Conservation (phyloP, 2,797 vertebrate genomes). For the Anabacerthia variegaticeps region DNA sequence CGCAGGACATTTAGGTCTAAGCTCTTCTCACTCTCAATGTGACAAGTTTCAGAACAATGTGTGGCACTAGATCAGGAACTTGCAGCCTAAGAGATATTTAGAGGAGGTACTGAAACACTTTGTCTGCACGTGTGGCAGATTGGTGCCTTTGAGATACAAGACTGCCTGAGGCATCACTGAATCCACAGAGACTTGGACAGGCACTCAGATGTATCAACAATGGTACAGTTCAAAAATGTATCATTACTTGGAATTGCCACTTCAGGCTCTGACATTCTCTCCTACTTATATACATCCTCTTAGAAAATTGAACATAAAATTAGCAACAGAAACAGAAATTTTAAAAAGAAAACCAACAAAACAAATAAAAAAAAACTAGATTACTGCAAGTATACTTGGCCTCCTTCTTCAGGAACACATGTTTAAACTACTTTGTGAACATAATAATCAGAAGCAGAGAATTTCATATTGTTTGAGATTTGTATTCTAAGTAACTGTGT, state of each 20-base stretch:
- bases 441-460: neutral
- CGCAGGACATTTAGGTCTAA: neutral
- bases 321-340: neutral
- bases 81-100: neutral
- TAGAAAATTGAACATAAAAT: neutral
- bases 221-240: neutral
- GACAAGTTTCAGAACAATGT: neutral
- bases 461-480: neutral
- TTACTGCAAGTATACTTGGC: neutral
- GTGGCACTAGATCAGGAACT: neutral
- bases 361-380: neutral
- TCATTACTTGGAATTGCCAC: neutral
- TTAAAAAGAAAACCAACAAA: neutral
- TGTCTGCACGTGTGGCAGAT: neutral
- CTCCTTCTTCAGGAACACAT: neutral
- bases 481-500: neutral
- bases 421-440: neutral
- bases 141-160: neutral
- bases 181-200: neutral
- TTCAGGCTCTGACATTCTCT: neutral
- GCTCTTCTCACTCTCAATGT: rapidly evolving
- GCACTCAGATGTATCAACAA: neutral
- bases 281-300: neutral
- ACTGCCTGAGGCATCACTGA: neutral
- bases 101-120: neutral